A percentile compares a stretch with the other conserved stretches of the same genome.
Evolutionary conservation across 2,888 invertebrate genomes (phyloP).

Genomic region (Yponomeuta sedellus): DNA sequence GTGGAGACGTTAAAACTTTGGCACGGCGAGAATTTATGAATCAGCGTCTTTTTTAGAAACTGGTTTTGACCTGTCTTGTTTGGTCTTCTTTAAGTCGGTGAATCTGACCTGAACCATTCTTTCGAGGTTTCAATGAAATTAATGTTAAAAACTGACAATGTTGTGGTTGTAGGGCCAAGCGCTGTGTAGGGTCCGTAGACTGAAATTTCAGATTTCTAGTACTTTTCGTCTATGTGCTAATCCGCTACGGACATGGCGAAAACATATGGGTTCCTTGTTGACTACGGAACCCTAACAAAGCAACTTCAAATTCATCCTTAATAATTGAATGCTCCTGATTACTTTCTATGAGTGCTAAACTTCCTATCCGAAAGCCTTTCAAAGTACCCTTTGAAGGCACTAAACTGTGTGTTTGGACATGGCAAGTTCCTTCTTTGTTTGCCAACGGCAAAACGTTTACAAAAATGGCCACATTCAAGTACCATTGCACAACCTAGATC

Average conservation of each 20-base stretch:
- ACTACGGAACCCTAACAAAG: too few species aligned
- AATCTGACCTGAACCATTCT: background rate
- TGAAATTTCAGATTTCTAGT: too few species aligned
- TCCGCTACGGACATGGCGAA: too few species aligned
- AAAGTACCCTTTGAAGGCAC: background rate
- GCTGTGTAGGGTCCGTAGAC: too few species aligned
- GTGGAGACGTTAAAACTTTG: background rate
- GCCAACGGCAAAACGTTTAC: background rate
- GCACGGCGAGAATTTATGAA: background rate
- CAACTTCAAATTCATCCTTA: background rate
- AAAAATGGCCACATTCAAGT: background rate
- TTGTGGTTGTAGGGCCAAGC: too few species aligned
- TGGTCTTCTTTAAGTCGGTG: background rate
- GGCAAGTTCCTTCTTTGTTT: background rate
- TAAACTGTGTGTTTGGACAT: background rate
- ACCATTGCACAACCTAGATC: slow-evolving; percentile 15
- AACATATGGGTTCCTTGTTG: too few species aligned
- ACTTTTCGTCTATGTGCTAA: too few species aligned
- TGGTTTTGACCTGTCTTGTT: background rate
- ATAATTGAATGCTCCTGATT: background rate
- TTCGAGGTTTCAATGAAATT: background rate
- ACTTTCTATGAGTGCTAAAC: background rate
- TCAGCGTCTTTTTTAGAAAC: background rate
- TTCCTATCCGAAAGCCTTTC: background rate
- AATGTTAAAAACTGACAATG: too few species aligned